Conservation (phyloP, 2,797 vertebrate genomes). For the Steatocranus sp. region DNA sequence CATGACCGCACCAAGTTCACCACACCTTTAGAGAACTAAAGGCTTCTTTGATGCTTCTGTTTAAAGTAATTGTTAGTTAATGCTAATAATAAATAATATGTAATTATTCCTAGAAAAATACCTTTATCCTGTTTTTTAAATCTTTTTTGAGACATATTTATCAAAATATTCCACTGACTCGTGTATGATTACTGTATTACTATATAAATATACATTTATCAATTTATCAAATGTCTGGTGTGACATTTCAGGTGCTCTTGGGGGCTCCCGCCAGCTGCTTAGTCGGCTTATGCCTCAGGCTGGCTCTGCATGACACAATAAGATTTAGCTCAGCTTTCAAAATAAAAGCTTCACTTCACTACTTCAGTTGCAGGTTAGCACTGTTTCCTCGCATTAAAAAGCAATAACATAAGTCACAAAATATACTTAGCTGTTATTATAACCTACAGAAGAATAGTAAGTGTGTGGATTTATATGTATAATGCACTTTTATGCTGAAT, state of each 20-base stretch:
- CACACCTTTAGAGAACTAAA: neutral
- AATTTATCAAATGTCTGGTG: neutral
- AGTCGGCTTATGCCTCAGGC: neutral
- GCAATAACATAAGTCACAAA: neutral
- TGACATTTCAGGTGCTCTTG: neutral
- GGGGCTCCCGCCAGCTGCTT: neutral
- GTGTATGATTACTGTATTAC: neutral
- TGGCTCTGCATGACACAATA: neutral
- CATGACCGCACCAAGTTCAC: neutral
- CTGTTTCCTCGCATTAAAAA: neutral
- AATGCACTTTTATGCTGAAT: neutral
- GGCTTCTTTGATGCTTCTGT: neutral
- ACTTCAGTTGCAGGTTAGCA: neutral
- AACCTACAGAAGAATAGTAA: neutral
- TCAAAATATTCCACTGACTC: neutral
- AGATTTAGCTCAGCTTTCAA: neutral
- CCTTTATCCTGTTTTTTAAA: neutral
- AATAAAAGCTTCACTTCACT: neutral
- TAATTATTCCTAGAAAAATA: neutral
- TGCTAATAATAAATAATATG: neutral
- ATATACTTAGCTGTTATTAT: neutral
- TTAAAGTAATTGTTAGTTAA: neutral
- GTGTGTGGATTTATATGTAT: neutral
- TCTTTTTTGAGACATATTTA: neutral
- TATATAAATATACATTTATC: neutral